Evolutionary conservation across 2,797 vertebrate genomes (phyloP).

Genomic region (Sciurus carolinensis): DNA sequence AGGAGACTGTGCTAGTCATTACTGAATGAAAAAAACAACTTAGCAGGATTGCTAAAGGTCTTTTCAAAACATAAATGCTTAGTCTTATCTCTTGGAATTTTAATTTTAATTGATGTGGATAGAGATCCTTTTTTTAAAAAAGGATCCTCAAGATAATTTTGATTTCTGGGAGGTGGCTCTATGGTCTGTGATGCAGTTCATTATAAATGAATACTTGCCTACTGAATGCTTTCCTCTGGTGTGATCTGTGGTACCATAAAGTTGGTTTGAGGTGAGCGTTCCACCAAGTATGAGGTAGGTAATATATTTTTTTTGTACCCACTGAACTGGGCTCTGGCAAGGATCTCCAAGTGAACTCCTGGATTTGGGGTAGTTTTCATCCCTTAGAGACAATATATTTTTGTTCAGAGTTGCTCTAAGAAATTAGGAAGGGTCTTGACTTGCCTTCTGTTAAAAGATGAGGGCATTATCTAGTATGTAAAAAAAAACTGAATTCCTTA

Average conservation of each 20-base stretch:
- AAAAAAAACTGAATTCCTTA: conserved; percentile 41
- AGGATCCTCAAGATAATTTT: neutral
- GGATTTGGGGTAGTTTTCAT: conserved; percentile 22
- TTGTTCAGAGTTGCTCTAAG: conserved; percentile 48
- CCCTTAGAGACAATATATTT: neutral
- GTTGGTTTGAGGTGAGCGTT: conserved; percentile 32
- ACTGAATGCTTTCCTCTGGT: conserved; percentile 41
- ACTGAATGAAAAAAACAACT: conserved; percentile 26
- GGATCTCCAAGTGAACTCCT: conserved; percentile 23
- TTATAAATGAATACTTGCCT: conserved; percentile 36
- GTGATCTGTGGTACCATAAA: conserved; percentile 21
- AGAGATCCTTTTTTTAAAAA: neutral
- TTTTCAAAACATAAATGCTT: conserved; percentile 15
- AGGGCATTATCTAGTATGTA: neutral
- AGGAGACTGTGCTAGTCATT: neutral
- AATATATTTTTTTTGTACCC: conserved; percentile 31
- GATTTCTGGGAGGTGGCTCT: conserved; percentile 35
- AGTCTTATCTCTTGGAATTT: conserved; percentile 3
- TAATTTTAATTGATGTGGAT: conserved; percentile 28
- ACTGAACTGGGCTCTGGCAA: conserved; percentile 19
- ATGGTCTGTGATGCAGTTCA: conserved; percentile 10
- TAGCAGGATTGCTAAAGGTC: neutral
- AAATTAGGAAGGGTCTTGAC: conserved; percentile 48
- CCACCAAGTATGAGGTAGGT: conserved; percentile 31
- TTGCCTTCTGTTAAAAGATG: conserved; percentile 42